Percentiles rank a stretch among this genome's conserved stretches.
Evolutionary conservation across 2,888 invertebrate genomes (phyloP).

Genomic region (Pachymerium ferrugineum): DNA sequence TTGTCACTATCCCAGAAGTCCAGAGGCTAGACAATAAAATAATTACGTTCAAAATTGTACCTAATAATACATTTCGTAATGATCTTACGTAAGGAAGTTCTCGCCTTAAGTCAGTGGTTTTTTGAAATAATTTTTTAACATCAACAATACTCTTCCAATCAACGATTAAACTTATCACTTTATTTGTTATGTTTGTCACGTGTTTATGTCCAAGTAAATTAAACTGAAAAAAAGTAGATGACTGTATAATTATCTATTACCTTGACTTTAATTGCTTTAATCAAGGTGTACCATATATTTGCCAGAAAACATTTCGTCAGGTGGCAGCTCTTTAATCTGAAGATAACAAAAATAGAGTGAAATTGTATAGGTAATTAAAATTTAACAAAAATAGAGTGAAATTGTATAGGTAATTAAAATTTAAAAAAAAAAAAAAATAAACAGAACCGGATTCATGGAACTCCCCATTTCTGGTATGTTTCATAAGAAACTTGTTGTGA

Average conservation of each 20-base stretch:
- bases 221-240: constrained; percentile 40
- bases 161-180: constrained; percentile 40
- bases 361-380: background rate
- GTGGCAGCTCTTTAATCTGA: constrained; percentile 44
- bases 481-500: no score
- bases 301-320: constrained; percentile 46
- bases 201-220: constrained; percentile 41
- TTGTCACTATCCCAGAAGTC: constrained; percentile 46
- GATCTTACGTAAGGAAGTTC: constrained; percentile 34
- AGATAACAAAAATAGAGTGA: constrained; percentile 27
- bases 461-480: no score
- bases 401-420: background rate
- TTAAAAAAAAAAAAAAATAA: background rate
- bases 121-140: constrained; percentile 45
- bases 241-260: no score
- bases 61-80: no score
- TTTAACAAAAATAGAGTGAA: background rate
- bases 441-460: no score
- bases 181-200: constrained; percentile 38
- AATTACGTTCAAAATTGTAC: background rate
- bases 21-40: constrained; percentile 38
- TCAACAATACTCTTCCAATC: constrained; percentile 47
- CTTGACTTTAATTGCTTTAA: no score
- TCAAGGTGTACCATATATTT: constrained; percentile 47
- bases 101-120: constrained; percentile 41